Evolutionary conservation across 2,888 invertebrate genomes (phyloP).

Genomic region (Eudemis profundana): DNA sequence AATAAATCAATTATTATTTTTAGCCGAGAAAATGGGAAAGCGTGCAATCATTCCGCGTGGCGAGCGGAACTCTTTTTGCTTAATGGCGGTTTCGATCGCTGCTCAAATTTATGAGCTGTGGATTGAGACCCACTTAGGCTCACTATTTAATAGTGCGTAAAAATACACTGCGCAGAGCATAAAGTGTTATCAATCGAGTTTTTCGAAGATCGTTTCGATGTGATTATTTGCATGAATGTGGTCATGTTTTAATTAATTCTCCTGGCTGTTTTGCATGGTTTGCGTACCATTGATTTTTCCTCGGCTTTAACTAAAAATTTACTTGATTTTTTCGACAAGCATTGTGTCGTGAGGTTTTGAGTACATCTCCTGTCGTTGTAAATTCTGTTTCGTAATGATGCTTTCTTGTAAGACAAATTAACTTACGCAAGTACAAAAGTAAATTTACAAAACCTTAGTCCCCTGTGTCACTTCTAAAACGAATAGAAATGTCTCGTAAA

Average conservation of each 20-base stretch:
- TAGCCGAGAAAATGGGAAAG: conserved; percentile 31
- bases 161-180: conserved; percentile 31
- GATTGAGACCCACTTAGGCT: conserved; percentile 48
- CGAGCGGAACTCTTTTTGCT: conserved; percentile 56
- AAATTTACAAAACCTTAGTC: conserved; percentile 20
- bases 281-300: no score
- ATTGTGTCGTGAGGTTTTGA: not conserved
- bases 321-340: not conserved
- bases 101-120: conserved; percentile 60
- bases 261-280: no score
- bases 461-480: conserved; percentile 12
- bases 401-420: conserved; percentile 15
- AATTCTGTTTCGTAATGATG: not conserved
- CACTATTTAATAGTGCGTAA: conserved; percentile 46
- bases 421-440: conserved; percentile 6
- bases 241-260: not conserved
- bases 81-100: conserved; percentile 59
- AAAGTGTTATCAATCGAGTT: conserved; percentile 12
- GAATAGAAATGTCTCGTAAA: conserved; percentile 36
- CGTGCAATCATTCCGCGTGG: conserved; percentile 56
- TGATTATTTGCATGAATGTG: not conserved
- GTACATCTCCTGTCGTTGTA: not conserved
- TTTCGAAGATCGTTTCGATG: not conserved
- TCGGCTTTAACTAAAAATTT: not conserved
- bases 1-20: conserved; percentile 30